Percentiles rank a stretch among this genome's conserved stretches.
These are phyloP conservation scores for Theropithecus gelada DNA, from an alignment of 2,113 vertebrate genomes.

Conservation along the genomic window DNA sequence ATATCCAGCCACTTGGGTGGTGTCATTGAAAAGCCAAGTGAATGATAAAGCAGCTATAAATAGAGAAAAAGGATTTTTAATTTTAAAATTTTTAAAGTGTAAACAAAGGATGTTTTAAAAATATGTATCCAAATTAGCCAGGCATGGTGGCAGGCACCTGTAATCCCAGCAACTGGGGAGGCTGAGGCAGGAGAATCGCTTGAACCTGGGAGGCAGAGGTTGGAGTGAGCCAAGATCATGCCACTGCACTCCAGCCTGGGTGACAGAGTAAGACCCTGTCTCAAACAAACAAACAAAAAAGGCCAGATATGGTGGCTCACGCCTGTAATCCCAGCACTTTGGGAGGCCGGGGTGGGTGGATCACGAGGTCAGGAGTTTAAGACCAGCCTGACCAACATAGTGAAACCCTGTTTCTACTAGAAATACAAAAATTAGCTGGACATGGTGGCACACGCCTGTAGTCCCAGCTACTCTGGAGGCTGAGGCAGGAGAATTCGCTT, in stretches of 20 bases:
- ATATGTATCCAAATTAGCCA: not conserved
- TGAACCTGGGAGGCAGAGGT: not conserved
- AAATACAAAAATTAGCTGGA: no score
- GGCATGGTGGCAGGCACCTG: not conserved
- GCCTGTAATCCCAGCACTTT: no score
- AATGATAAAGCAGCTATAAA: slow-evolving; percentile 8
- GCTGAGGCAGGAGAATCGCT: no score
- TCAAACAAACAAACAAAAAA: not conserved
- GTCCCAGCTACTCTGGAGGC: no score
- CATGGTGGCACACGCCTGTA: no score
- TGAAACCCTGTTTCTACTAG: no score
- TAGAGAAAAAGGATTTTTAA: not conserved
- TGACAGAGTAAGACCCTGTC: not conserved
- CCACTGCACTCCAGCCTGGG: not conserved
- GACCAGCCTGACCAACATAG: no score
- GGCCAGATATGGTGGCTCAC: no score
- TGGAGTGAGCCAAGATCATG: not conserved
- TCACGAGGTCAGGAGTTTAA: no score
- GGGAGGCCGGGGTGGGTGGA: no score
- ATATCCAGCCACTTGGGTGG: not conserved
- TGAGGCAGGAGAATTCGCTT: no score
- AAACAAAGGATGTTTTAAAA: not conserved
- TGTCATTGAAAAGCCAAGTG: slow-evolving; percentile 19
- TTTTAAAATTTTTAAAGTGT: not conserved
- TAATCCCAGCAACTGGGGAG: not conserved